Base-by-base conservation (phyloP, 2,888 invertebrate species). In the Drosophila emarginata region DNA sequence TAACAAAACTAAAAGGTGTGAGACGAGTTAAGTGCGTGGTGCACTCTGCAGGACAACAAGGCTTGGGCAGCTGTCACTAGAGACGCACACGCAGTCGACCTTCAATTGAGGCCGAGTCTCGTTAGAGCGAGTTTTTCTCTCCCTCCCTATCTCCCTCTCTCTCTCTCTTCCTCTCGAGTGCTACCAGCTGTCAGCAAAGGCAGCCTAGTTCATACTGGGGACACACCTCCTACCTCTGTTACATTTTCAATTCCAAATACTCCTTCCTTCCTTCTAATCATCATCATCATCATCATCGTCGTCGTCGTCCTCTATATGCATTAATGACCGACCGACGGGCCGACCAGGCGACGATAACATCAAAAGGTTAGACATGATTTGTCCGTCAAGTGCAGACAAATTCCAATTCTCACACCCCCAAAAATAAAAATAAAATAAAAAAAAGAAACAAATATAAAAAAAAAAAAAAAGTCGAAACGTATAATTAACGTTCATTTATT, bases 401-500 rank as follows among this genome's bases (percentile, higher is more conserved):
- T 78, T 86, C 36, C 18, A 54, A 54, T 78, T 86, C 85, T 78
- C 77, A 85, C 78, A 80, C 74, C 71, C 58, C 12, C 58, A 9
- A 36, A 59, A 53, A 7, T 7, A 21, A 37, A 28, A 54, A 64
- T 64, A 64, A 64, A 64, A n/a, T 39, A 18, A 58, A 21, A 21
- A 50, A 28, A 61, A 64, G 72, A 63, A 72, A 63, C n/a, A 54
- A 18, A 58, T 36, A 59, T 59, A 15, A n/a, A n/a, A 65, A 58
- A 57, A 64, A 64, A 74, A 69, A 70, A n/a, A n/a, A n/a, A n/a
- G n/a, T 79, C 52, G 60, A 75, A 80, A 77, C 78, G 78, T 88
- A 85, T 89, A 89, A 89, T 89, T 89, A 89, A 83, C 80, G 64
- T 78, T 79, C 87, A 89, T 89, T 89, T 89, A 89, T 87, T 89